Conservation (phyloP, 2,113 vertebrate species). For the Climacteris rufus region DNA sequence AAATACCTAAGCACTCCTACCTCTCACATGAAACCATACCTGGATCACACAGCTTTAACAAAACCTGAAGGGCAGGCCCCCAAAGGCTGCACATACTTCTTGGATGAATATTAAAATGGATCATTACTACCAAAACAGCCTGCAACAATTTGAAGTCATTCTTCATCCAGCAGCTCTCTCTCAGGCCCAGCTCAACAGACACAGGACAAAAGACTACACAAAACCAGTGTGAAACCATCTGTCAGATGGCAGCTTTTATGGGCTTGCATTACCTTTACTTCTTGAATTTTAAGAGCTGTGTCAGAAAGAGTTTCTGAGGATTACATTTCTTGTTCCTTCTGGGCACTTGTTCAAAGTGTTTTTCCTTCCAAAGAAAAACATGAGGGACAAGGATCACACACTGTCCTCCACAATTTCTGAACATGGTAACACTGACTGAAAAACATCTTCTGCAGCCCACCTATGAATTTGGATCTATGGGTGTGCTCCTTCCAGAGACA, state of each 20-base stretch:
- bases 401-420: neutral
- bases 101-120: neutral
- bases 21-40: neutral
- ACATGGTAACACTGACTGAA: neutral
- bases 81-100: neutral
- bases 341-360: neutral
- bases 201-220: neutral
- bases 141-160: neutral
- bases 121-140: neutral
- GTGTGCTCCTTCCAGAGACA: neutral
- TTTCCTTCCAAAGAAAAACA: neutral
- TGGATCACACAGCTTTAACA: neutral
- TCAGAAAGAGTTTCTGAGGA: neutral
- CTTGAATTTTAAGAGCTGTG: neutral
- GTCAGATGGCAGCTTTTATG: constrained; percentile 5
- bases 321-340: neutral
- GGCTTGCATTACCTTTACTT: constrained; percentile 32
- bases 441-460: neutral
- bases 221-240: constrained; percentile 36
- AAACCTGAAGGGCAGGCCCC: neutral
- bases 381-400: neutral
- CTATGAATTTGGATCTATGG: neutral
- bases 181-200: neutral
- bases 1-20: neutral
- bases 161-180: neutral